Evolutionary conservation across 2,888 invertebrate species (phyloP), one percentile per base, ranked within the genome.

Genomic region (Fragum whitleyi): DNA sequence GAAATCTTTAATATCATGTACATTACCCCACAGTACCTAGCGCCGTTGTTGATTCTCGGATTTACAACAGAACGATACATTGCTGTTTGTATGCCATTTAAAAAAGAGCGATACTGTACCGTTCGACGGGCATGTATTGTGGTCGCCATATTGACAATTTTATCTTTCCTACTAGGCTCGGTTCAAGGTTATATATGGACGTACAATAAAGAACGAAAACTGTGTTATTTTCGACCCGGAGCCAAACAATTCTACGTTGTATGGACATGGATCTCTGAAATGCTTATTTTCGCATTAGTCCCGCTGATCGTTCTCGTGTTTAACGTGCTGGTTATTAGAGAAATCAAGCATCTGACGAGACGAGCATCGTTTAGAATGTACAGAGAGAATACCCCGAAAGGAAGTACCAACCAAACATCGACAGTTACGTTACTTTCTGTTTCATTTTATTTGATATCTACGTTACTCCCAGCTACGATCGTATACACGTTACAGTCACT

Each of bases 1-100:
- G 92, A 93, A 81, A 79, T 89, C 9, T 93, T 92, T 77, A 90
- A 91, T 83, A 81, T 92, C 32, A 61, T 92, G 26, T 91, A 90
- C 75, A 85, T 90, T 57, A 88, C 89, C 5, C 91, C 91, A 1
- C 93, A 93, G 77, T 94, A 93, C 82, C 81, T 92, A 28, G 91
- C 93, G 0, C 94, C 94, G 0, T 73, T 94, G 21, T 85, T 94
- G 2, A 93, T 94, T n/a, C 82, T 94, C 5, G 92, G 92, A 7
- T 94, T 93, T 71, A 93, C 94, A 0, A 91, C 93, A 19, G 94
- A 94, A 74, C 77, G 94, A 16, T 94, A 92, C 85, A 92, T 94
- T 47, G 93, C 93, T 7, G 89, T 92, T 28, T 93, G 92, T 73
- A 87, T 90, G 55, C 92, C 92, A 0, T 94, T 93, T 81, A 79